A percentile compares a stretch with the other conserved stretches of the same genome.
phyloP scores from a whole-genome alignment of 2,113 vertebrate species.

The Agelaius phoeniceus region DNA sequence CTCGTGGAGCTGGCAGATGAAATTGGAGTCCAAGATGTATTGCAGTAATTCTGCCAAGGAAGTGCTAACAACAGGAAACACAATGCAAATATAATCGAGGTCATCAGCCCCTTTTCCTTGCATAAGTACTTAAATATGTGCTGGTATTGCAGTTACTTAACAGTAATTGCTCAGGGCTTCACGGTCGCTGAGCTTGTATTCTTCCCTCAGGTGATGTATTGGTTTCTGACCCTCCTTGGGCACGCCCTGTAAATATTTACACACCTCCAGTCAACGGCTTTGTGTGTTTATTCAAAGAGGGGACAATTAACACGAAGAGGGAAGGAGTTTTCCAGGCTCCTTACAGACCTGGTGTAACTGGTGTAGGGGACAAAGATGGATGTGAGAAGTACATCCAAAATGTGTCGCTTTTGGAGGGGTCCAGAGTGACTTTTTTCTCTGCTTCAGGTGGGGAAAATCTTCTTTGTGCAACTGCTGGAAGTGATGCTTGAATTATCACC shows the following conservation, averaged over 20 bases:
- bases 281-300: not conserved
- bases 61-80: conserved; percentile 60
- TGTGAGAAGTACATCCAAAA: not conserved
- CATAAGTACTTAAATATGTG: conserved; percentile 51
- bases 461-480: rapidly evolving
- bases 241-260: conserved; percentile 36
- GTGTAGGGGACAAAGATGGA: not conserved
- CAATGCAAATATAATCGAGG: conserved; percentile 58
- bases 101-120: conserved; percentile 46
- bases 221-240: conserved; percentile 39
- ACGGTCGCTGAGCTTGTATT: not conserved
- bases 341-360: not conserved
- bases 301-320: not conserved
- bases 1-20: not conserved
- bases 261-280: not conserved
- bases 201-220: conserved; percentile 34
- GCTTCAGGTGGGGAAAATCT: not conserved
- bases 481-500: not conserved
- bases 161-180: conserved; percentile 44
- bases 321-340: not conserved
- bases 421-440: not conserved
- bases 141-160: conserved; percentile 40
- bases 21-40: conserved; percentile 42
- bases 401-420: not conserved
- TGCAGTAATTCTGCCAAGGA: conserved; percentile 41